Base-by-base conservation (phyloP, 2,888 invertebrate species). In the Orgyia antiqua region DNA sequence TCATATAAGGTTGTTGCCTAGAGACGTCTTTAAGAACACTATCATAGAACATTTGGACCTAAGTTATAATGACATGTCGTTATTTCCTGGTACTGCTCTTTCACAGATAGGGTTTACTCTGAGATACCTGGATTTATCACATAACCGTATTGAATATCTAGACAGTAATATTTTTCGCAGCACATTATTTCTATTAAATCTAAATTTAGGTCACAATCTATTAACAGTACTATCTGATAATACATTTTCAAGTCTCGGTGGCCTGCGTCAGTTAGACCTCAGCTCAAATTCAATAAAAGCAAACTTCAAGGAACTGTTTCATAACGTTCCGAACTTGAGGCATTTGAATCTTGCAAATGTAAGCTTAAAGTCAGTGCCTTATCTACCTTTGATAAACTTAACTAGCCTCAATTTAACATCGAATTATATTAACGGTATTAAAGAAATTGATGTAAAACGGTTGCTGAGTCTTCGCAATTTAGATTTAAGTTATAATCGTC, bases 111-210 rank as follows among this genome's bases (percentile, higher is more conserved):
- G 94, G 3, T 91, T 92, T 54, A 94, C 94, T 0, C 72, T 96
- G 37, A 87, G 94, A 29, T 91, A 91, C 64, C 88, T 96, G 36
- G 93, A 94, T 60, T 87, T 96, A 62, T 91, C 93, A 0, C 88
- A 90, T 45, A 96, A 96, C 69, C 91, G 89, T 44, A 88, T 97
- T 43, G 95, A 96, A 66, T 95, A 94, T 67, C 87, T 96, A 48
- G 96, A 96, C 70, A 93, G 93, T 50, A 94, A 93, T 39, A 94
- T 95, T 78, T 95, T 96, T 63, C 91, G 94, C 23, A 92, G 93
- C 56, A 93, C 93, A 15, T 93, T 94, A 30, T 93, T 92, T 66
- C 79, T 96, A 24, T 89, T 93, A 34, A 90, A 90, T 51, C 83
- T 96, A 34, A 93, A 94, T 77, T 77, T 96, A 59, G 92, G 93